phyloP scores from a whole-genome alignment of 2,113 vertebrate genomes.

The Vidua chalybeata region DNA sequence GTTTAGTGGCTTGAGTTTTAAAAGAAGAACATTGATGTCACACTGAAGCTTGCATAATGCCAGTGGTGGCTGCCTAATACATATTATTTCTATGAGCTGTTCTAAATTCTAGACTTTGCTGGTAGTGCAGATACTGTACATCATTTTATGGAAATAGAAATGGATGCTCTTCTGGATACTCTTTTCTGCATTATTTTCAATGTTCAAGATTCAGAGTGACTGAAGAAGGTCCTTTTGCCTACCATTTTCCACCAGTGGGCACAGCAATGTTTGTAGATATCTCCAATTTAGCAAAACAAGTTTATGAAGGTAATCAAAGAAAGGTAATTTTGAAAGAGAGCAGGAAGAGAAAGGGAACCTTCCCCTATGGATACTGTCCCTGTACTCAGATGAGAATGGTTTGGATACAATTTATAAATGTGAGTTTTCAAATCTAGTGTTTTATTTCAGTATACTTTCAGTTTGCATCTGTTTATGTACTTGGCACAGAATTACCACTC shows the following conservation, averaged over 20 bases:
- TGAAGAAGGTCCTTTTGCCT: not conserved
- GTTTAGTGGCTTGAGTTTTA: not conserved
- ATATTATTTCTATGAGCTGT: not conserved
- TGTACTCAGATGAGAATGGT: not conserved
- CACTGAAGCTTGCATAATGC: not conserved
- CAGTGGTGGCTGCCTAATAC: not conserved
- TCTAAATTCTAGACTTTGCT: not conserved
- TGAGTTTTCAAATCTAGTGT: not conserved
- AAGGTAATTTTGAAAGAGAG: not conserved
- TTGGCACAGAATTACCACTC: not conserved
- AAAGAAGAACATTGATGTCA: not conserved
- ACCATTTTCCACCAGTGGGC: not conserved
- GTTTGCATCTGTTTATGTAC: not conserved
- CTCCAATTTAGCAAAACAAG: not conserved
- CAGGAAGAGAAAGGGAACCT: not conserved
- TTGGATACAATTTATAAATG: not conserved
- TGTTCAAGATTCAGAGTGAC: not conserved
- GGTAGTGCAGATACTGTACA: not conserved
- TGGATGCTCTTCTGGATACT: not conserved
- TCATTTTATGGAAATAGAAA: not conserved
- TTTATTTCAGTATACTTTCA: not conserved
- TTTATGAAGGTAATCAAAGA: not conserved
- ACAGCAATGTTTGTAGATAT: accelerated
- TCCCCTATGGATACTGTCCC: not conserved
- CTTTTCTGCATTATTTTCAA: not conserved